Base-by-base conservation (phyloP, 2,113 vertebrate genomes). In the Forbesichthys agassizii region DNA sequence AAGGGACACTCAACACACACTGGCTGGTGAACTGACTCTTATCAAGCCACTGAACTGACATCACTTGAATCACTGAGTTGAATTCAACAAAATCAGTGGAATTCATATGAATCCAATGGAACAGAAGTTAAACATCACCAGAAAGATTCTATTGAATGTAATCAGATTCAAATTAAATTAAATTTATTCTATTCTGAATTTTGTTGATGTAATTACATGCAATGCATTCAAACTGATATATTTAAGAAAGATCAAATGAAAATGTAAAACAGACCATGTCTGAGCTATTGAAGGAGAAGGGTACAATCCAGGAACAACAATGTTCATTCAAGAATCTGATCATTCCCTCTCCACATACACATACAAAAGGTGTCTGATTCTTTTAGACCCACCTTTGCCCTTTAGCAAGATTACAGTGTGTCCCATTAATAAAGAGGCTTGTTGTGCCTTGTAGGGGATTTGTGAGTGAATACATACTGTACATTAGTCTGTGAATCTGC, bases 361-460 rank as follows among this genome's bases (percentile, higher is more conserved):
- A 27, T 27, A 27, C 27, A 27, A 27, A 27, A 27, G 27, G 2
- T 27, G 27, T 27, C 27, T 27, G 27, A 27, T 51, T 62, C 48
- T 18, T 12, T 68, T 46, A 58, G 55, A 69, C 64, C 59, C 58
- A 51, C 65, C 13, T 64, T 51, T 56, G 36, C 14, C 53, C 9
- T 33, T 64, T 33, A 67, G 54, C 42, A 47, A 18, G 49, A 49
- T 4, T 53, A 33, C 66, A 47, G 20, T 1, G 47, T 11, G 36
- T 42, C 36, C 14, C 52, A 56, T 58, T 12, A 27, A 16, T 48
- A 51, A 70, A 68, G 18, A 18, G 16, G 49, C 51, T 68, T 57
- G 16, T 33, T 16, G 27, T 64, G 73, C 55, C 52, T 75, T 68
- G 36, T 20, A 2, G 11, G 16, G 61, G 60, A 64, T 68, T 64